Evolutionary conservation across 1,140 invertebrate genomes (phyloP), one percentile per base, ranked within the genome.

Genomic region (Carposina sasakii): DNA sequence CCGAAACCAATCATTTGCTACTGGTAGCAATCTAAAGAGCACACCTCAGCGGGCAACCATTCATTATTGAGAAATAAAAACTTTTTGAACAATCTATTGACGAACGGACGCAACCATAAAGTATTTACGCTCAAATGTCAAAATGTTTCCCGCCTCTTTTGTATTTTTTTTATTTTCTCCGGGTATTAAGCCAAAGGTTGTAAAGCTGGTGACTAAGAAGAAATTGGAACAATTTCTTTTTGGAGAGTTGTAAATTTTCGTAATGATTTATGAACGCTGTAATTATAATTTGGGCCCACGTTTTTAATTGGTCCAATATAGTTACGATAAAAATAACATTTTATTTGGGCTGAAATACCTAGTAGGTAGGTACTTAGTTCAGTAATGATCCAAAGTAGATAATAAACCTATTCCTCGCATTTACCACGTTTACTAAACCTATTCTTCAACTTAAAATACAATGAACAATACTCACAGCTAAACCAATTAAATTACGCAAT

Each of bases 1-100:
- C 74, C 76, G 76, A 74, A 67, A 74, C 76, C 71, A 82, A 82
- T 78, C 55, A 81, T 77, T 72, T 73, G 77, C 77, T 81, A 81
- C 77, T 56, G 74, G 73, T 71, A 70, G 63, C 58, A 30, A 44
- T 28, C 12, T 28, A 55, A 60, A 57, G 66, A 74, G 65, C 67
- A 63, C 48, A 40, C 30, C 58, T 26, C 74, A 46, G 53, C 65
- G 62, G 71, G 71, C 43, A 13, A 54, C 43, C 52, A 31, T 13
- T 55, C 54, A 63, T 72, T 71, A 71, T 64, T 58, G 48, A 51
- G n/a, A 54, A 46, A 48, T 33, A 52, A 63, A 33, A 33, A 8
- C 31, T 33, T 63, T 71, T 79, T 76, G 68, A 63, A 76, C 68
- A 77, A 77, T n/a, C n/a, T n/a, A n/a, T 76, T 71, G 56, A 49